Base-by-base conservation (phyloP, 2,113 vertebrate genomes). In the Spizaetus ornatus region DNA sequence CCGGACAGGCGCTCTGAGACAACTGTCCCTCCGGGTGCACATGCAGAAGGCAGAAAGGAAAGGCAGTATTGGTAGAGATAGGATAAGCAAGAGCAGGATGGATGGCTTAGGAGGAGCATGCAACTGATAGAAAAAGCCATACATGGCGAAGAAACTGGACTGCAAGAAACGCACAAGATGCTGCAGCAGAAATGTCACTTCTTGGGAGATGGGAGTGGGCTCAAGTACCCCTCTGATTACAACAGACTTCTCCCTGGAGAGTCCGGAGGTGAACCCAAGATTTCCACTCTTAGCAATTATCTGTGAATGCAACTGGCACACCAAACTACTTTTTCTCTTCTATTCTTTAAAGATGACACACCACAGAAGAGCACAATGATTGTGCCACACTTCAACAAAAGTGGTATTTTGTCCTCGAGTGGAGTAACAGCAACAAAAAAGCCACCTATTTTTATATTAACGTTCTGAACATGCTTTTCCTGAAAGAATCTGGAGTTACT, bases 1-100 rank as follows among this genome's bases (percentile, higher is more conserved):
- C 31, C 0, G 2, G 74, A 32, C 40, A 34, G 43, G 65, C 2
- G 1, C 43, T 70, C 50, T 0, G 2, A 73, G n/a, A 59, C 67
- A n/a, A 59, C 48, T 1, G 26, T 78, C 82, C 69, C 90, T 69
- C 29, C 0, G 14, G 50, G 40, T 3, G 6, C 0, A 1, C n/a
- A 4, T 1, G 26, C 26, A 59, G 47, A 2, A 48, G 13, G 48
- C 69, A 43, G 38, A 82, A 45, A 42, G 61, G 25, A 59, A 67
- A 69, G 80, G 72, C 93, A 73, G n/a, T 21, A 31, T 0, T 47
- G 76, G 42, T 9, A 42, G 61, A 59, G 66, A n/a, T 0, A 15
- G 56, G 66, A 11, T 26, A 73, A 76, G 42, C 12, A 19, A 27
- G 50, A 61, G 62, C n/a, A 88, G 62, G 47, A 59, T 3, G 43